Conservation (phyloP, 2,888 invertebrate genomes). For the Cosmia pyralina region DNA sequence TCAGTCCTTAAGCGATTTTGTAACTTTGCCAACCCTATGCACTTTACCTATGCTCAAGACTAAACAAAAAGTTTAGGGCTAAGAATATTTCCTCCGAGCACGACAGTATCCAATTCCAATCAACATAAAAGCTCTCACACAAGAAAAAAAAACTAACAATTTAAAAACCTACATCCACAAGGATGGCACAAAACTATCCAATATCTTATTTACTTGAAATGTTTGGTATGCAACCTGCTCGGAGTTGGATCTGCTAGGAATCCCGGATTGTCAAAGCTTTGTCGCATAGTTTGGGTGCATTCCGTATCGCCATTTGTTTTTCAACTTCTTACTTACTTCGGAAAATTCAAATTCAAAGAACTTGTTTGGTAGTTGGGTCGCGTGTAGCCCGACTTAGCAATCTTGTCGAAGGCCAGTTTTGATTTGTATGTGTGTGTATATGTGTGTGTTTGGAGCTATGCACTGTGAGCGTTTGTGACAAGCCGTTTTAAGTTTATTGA, state of each 20-base stretch:
- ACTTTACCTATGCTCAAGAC: neutral
- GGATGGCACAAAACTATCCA: conserved; percentile 58
- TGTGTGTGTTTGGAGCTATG: conserved; percentile 27
- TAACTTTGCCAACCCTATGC: neutral
- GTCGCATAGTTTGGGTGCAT: conserved; percentile 77
- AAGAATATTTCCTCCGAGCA: neutral
- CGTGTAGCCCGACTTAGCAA: conserved; percentile 70
- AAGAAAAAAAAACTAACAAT: conserved; percentile 51
- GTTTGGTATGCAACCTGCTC: conserved; percentile 72
- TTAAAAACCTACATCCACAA: conserved; percentile 49
- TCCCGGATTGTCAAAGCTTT: conserved; percentile 83
- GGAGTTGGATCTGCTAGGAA: conserved; percentile 68
- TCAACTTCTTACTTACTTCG: conserved; percentile 78
- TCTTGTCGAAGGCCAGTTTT: conserved; percentile 73
- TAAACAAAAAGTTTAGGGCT: neutral
- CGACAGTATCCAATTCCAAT: conserved; percentile 21
- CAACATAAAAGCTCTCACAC: conserved; percentile 13
- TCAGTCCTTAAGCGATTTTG: neutral
- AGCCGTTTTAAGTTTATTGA: conserved; percentile 31
- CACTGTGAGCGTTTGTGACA: conserved; percentile 41
- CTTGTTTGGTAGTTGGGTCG: conserved; percentile 73
- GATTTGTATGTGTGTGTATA: conserved; percentile 69
- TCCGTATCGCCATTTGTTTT: conserved; percentile 83
- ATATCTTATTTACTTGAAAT: conserved; percentile 73
- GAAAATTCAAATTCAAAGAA: conserved; percentile 80